Conservation (phyloP, 2,888 invertebrate genomes). For the Erebia epiphron region DNA sequence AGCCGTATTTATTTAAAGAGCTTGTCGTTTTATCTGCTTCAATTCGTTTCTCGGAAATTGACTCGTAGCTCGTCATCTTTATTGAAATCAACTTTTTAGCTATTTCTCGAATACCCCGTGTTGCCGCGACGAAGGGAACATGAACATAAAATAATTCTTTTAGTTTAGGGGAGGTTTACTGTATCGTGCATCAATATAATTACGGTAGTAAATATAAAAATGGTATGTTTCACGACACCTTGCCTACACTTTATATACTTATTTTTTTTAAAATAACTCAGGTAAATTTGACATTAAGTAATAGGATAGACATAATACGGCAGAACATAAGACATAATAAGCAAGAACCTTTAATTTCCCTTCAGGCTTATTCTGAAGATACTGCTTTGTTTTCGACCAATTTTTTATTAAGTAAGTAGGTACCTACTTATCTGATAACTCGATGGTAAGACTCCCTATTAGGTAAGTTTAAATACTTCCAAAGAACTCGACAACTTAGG, state of each 20-base stretch:
- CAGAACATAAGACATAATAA: too few species aligned
- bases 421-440: neutral
- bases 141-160: neutral
- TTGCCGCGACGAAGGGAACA: neutral
- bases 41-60: slow-evolving; percentile 5
- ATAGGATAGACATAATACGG: too few species aligned
- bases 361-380: too few species aligned
- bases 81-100: neutral
- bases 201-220: too few species aligned
- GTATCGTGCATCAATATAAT: too few species aligned
- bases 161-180: neutral
- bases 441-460: too few species aligned
- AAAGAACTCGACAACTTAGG: neutral
- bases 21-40: slow-evolving; percentile 3
- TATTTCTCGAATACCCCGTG: neutral
- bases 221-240: too few species aligned
- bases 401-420: neutral
- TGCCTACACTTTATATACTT: too few species aligned
- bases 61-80: slow-evolving; percentile 8
- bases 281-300: too few species aligned
- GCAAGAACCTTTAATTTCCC: too few species aligned
- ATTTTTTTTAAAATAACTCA: too few species aligned
- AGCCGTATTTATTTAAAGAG: neutral
- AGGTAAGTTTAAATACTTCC: neutral
- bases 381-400: too few species aligned